Evolutionary conservation across 2,797 vertebrate genomes (phyloP).

Genomic region (Myoxocephalus aenaeus): DNA sequence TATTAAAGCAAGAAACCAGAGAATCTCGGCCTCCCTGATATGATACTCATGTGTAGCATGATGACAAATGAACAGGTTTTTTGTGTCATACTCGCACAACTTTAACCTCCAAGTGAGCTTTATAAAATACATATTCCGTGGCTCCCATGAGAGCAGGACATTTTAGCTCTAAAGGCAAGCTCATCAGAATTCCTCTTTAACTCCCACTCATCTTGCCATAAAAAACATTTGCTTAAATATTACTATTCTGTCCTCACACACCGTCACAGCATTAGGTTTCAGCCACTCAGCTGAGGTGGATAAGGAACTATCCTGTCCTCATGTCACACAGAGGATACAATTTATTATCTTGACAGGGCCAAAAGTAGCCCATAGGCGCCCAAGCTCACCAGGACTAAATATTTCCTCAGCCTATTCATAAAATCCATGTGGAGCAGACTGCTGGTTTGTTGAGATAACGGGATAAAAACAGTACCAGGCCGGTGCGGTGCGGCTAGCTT

Average conservation of each 20-base stretch:
- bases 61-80: conserved; percentile 10
- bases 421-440: conserved; percentile 33
- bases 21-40: conserved; percentile 4
- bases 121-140: background rate
- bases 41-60: background rate
- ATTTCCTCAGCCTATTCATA: conserved; percentile 21
- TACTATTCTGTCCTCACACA: background rate
- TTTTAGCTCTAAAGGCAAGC: conserved; percentile 11
- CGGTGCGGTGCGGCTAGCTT: conserved; percentile 23
- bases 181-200: conserved; percentile 29
- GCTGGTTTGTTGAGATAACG: conserved; percentile 53
- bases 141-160: conserved; percentile 1
- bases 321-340: conserved; percentile 51
- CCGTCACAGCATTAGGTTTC: conserved; percentile 11
- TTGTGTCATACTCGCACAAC: background rate
- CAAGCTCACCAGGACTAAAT: conserved; percentile 21
- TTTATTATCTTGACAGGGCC: conserved; percentile 50
- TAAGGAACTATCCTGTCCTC: conserved; percentile 33
- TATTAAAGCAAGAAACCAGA: conserved; percentile 30
- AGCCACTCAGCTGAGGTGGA: conserved; percentile 34
- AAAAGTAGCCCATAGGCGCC: conserved; percentile 29
- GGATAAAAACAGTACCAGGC: conserved; percentile 45
- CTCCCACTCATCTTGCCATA: background rate
- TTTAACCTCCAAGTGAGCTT: conserved; percentile 2
- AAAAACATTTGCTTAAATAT: conserved; percentile 11